Evolutionary conservation across 2,113 vertebrate genomes (phyloP).

Genomic region (Odontophorus gujanensis): DNA sequence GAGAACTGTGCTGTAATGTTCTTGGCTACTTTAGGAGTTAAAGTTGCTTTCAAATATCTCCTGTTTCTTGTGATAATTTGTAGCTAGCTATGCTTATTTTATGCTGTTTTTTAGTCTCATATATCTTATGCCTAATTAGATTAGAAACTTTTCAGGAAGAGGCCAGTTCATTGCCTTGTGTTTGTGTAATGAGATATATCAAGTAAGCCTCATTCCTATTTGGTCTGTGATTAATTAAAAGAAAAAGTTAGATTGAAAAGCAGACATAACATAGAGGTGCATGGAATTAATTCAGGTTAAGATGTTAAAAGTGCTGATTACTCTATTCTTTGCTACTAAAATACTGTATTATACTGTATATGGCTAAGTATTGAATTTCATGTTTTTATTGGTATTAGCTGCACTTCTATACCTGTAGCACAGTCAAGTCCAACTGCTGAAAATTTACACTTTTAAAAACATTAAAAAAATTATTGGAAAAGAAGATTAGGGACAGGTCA

Average conservation of each 20-base stretch:
- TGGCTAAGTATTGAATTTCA: not conserved
- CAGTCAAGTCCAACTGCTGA: not conserved
- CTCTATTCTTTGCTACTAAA: not conserved
- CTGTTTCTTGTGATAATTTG: not conserved
- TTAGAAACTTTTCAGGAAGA: not conserved
- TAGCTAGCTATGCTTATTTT: not conserved
- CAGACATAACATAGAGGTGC: conserved; percentile 16
- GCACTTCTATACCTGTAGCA: not conserved
- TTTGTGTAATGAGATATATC: not conserved
- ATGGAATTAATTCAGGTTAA: not conserved
- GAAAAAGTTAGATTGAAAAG: not conserved
- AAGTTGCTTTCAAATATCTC: not conserved
- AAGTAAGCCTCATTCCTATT: not conserved
- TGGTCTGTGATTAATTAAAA: not conserved
- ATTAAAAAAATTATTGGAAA: not conserved
- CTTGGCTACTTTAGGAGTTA: not conserved
- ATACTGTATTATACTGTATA: not conserved
- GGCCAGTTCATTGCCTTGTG: not conserved
- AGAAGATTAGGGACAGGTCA: not conserved
- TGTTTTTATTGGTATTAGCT: not conserved
- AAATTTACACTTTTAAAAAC: not conserved
- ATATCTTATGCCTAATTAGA: not conserved
- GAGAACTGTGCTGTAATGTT: not conserved
- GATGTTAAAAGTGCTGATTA: not conserved
- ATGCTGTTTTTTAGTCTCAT: not conserved